Percentiles rank a stretch among this genome's conserved stretches.
Evolutionary conservation across 1,140 invertebrate species (phyloP).

Genomic region (Aphelenchoides besseyi): DNA sequence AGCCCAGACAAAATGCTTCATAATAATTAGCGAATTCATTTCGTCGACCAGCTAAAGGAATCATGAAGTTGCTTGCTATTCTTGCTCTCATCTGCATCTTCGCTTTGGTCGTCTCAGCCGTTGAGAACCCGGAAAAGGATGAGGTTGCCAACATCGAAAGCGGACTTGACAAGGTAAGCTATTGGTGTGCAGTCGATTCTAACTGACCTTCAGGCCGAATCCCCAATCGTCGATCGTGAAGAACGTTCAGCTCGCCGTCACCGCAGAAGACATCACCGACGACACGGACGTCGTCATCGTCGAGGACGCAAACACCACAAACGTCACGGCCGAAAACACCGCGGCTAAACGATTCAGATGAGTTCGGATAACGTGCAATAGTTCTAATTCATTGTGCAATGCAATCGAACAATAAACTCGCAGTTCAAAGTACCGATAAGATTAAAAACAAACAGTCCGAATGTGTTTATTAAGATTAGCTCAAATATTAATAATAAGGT

Average conservation of each 20-base stretch:
- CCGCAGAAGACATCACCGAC: neutral
- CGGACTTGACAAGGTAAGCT: neutral
- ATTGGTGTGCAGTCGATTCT: too few species aligned
- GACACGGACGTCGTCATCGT: neutral
- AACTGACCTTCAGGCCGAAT: too few species aligned
- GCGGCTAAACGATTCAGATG: too few species aligned
- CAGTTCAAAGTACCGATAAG: too few species aligned
- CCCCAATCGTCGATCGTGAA: neutral
- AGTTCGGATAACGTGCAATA: too few species aligned
- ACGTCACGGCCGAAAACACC: too few species aligned
- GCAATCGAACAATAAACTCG: too few species aligned
- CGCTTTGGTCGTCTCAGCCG: conserved; percentile 11
- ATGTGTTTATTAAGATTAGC: too few species aligned
- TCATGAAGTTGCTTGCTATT: conserved; percentile 15
- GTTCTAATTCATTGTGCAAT: too few species aligned
- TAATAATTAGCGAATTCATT: neutral
- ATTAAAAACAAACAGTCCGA: too few species aligned
- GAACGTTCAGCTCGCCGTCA: conserved; percentile 10
- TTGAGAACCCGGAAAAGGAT: neutral
- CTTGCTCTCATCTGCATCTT: conserved; percentile 11
- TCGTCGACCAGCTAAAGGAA: conserved; percentile 1
- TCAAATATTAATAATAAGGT: too few species aligned
- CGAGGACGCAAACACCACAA: too few species aligned
- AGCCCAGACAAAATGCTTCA: neutral
- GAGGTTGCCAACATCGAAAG: neutral